Conservation (phyloP, 30 jellyfish, hydroid and myxozoan species). For the Haliclystus octoradiatus region DNA sequence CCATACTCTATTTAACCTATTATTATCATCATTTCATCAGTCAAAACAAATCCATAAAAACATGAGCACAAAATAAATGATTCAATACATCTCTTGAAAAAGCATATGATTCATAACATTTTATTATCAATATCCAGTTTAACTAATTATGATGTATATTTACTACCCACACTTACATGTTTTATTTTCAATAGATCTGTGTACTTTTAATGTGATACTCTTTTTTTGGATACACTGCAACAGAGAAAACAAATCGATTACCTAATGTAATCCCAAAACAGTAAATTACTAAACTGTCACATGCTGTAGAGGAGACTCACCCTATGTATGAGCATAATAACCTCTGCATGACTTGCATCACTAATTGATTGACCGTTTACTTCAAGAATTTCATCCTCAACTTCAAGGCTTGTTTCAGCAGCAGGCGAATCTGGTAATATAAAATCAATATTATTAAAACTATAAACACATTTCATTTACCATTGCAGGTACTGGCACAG, state of each 20-base stretch:
- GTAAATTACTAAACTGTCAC: too few species aligned
- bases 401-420: constrained; percentile 47
- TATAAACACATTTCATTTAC: too few species aligned
- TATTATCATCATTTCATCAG: too few species aligned
- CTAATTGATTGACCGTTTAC: constrained; percentile 63
- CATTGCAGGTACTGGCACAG: too few species aligned
- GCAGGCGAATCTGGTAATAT: constrained; percentile 79
- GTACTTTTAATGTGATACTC: constrained; percentile 44
- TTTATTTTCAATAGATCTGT: constrained; percentile 29
- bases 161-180: not conserved
- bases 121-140: not conserved
- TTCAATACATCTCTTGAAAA: not conserved
- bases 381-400: constrained; percentile 77
- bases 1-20: too few species aligned
- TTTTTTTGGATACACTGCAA: constrained; percentile 52
- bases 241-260: not conserved
- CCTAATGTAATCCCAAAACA: too few species aligned
- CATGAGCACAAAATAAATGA: not conserved
- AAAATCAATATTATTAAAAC: too few species aligned
- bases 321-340: constrained; percentile 83
- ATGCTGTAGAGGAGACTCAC: constrained; percentile 10
- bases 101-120: not conserved
- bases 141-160: not conserved
- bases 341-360: constrained; percentile 65
- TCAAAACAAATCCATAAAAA: not conserved